Percentiles rank a stretch among this genome's conserved stretches.
Conservation (phyloP, 2,797 vertebrate genomes). For the Lophius americanus region DNA sequence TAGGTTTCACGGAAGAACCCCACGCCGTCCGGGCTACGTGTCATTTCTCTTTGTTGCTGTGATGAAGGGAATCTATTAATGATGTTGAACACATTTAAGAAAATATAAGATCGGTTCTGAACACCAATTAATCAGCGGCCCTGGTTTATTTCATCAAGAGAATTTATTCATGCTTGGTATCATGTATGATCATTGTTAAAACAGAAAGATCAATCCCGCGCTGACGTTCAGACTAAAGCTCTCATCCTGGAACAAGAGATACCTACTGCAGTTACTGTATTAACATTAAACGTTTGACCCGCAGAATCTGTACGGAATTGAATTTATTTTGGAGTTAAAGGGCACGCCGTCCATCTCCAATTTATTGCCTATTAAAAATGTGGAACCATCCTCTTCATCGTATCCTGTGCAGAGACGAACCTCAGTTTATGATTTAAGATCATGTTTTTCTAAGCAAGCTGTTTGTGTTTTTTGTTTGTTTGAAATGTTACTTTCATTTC, state of each 20-base stretch:
- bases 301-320: conserved; percentile 1
- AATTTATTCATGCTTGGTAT: conserved; percentile 36
- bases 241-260: conserved; percentile 23
- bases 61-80: conserved; percentile 58
- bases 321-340: conserved; percentile 19
- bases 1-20: conserved; percentile 31
- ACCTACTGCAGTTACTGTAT: conserved; percentile 15
- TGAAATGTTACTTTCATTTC: conserved; percentile 23
- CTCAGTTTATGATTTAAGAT: conserved; percentile 9
- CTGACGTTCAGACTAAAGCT: conserved; percentile 18
- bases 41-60: conserved; percentile 45
- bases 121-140: conserved; percentile 55
- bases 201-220: conserved; percentile 45
- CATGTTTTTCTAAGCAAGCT: conserved; percentile 24
- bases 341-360: not conserved
- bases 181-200: conserved; percentile 46
- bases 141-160: conserved; percentile 38
- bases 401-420: conserved; percentile 2
- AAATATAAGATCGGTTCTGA: conserved; percentile 61
- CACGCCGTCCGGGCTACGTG: conserved; percentile 27
- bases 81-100: conserved; percentile 54
- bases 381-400: not conserved
- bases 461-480: conserved; percentile 3
- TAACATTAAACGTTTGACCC: conserved; percentile 14
- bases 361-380: conserved; percentile 12